Base-by-base conservation (phyloP, 1,140 invertebrate genomes). In the Physella acuta region DNA sequence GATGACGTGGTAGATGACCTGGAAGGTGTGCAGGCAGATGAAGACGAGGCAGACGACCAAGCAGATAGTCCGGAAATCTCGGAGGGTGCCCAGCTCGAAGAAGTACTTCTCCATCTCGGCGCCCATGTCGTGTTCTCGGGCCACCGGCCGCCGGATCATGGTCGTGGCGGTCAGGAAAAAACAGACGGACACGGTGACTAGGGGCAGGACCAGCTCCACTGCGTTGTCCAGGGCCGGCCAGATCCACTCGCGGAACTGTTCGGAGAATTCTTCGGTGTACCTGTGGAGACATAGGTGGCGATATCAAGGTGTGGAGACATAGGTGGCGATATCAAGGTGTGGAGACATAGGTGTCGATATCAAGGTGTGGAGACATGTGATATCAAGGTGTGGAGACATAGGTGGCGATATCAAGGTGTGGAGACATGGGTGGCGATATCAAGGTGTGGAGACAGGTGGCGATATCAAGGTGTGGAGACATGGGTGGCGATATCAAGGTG, bases 191-290 rank as follows among this genome's bases (percentile, higher is more conserved):
- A 73, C 72, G 26, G 76, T 56, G 2, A 78, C 28, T 2, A 78
- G 56, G 1, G 83, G 83, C 11, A 82, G 55, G 20, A 79, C 34
- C 36, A 79, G 72, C 60, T 70, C 64, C 4, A 81, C 70, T 11
- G 75, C 34, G 30, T 78, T 64, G 59, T 80, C 73, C n/a, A 83
- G 71, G 5, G 73, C 60, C 34, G 81, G 81, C 77, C 79, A 79
- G 30, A 82, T 75, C 39, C 70, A 55, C 44, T 78, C 73, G 3
- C 74, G 61, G 70, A 81, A 81, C 33, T 73, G 53, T 55, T 78
- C 69, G 11, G 78, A 76, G 51, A 78, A 73, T 39, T 76, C 76
- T 59, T 76, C 73, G 16, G 75, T 71, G 71, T 79, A 78, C 1
- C 67, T 78, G 58, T 1, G 37, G 37, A 36, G 16, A 39, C 71